A percentile compares a stretch with the other conserved stretches of the same genome.
Evolutionary conservation across 2,888 invertebrate species (phyloP).

Genomic region (Sabellastarte sp.): DNA sequence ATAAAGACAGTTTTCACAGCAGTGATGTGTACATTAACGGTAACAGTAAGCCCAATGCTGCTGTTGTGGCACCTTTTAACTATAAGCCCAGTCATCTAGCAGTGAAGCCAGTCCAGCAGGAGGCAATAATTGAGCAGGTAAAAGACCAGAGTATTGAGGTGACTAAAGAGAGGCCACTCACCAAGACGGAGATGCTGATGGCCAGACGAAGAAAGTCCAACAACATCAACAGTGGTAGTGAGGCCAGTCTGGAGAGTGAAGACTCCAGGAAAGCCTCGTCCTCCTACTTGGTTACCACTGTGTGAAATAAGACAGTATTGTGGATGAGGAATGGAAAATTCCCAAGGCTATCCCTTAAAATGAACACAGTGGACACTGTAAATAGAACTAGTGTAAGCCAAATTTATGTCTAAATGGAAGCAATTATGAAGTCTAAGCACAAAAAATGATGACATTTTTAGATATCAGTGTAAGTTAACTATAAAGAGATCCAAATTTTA

Average conservation of each 20-base stretch:
- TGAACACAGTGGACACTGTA: no score
- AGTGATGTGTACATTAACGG: not conserved
- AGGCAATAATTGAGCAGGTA: not conserved
- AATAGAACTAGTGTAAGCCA: no score
- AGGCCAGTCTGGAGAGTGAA: slow-evolving; percentile 7
- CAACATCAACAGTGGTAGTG: slow-evolving; percentile 14
- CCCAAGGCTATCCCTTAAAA: no score
- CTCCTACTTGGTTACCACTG: slow-evolving; percentile 23
- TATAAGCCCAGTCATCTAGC: slow-evolving; percentile 58
- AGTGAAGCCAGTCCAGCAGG: not conserved
- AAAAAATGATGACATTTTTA: no score
- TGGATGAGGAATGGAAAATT: not conserved
- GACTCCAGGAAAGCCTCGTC: slow-evolving; percentile 1
- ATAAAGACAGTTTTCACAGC: no score
- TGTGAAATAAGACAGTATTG: slow-evolving; percentile 6
- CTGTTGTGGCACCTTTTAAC: slow-evolving; percentile 63
- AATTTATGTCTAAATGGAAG: no score
- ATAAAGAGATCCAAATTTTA: no score
- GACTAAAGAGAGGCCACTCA: slow-evolving; percentile 17
- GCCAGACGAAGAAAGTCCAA: slow-evolving; percentile 39
- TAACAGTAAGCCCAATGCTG: slow-evolving; percentile 39
- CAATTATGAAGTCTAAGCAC: no score
- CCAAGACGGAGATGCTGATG: slow-evolving; percentile 54
- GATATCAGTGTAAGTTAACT: no score
- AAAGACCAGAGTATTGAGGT: not conserved